These are phyloP conservation scores for Amblyopsis hoosieri DNA, from an alignment of 2,797 vertebrate genomes.

Conservation along the genomic window DNA sequence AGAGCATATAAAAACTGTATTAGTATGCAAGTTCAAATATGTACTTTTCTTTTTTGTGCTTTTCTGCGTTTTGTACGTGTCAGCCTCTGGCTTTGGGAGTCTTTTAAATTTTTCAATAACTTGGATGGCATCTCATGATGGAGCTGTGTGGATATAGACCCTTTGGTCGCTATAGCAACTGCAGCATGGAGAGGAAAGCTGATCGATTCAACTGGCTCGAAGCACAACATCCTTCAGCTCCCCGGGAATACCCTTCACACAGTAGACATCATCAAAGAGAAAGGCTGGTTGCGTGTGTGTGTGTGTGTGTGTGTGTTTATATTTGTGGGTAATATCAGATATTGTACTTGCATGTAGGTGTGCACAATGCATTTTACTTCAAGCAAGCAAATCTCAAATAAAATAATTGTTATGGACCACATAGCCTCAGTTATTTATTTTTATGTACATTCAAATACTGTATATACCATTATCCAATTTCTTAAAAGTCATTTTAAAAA, in stretches of 20 bases:
- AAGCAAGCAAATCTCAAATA: slow-evolving; percentile 33
- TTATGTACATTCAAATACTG: not conserved
- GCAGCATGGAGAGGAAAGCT: slow-evolving; percentile 42
- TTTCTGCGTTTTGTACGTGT: not conserved
- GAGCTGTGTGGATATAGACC: slow-evolving; percentile 52
- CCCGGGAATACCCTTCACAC: slow-evolving; percentile 68
- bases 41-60: not conserved
- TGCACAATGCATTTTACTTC: slow-evolving; percentile 14
- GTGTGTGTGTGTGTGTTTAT: not conserved
- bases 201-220: slow-evolving; percentile 64
- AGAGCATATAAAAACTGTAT: not conserved
- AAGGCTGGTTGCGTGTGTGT: slow-evolving; percentile 9
- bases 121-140: slow-evolving; percentile 40
- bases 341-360: slow-evolving; percentile 1
- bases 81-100: not conserved
- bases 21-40: not conserved
- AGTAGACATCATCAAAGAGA: slow-evolving; percentile 58
- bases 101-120: slow-evolving; percentile 20
- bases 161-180: slow-evolving; percentile 76
- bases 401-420: slow-evolving; percentile 9
- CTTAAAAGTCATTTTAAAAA: not conserved
- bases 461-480: no score
- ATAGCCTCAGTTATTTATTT: slow-evolving; percentile 7
- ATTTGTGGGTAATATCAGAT: not conserved
- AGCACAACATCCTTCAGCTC: slow-evolving; percentile 61